These are phyloP conservation scores for Leucophenga maculata DNA, from an alignment of 2,888 invertebrate species.

Conservation along the genomic window DNA sequence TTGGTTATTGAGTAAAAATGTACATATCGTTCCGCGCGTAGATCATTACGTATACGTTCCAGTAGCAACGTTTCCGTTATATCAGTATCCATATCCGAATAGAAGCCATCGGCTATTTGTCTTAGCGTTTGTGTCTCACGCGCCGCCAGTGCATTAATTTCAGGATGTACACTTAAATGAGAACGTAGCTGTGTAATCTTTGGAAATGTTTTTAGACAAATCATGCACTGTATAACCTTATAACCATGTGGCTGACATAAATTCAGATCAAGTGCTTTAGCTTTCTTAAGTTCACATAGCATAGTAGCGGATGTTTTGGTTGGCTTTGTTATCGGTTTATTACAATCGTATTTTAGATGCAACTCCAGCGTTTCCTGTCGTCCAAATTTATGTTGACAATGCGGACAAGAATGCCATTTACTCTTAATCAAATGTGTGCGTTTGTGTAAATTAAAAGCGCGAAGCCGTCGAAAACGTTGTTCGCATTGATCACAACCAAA, in stretches of 20 bases:
- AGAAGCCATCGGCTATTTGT: slow-evolving; percentile 36
- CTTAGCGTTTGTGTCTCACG: slow-evolving; percentile 18
- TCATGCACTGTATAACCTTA: slow-evolving; percentile 54
- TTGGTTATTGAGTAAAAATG: slow-evolving; percentile 63
- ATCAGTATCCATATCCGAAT: slow-evolving; percentile 6
- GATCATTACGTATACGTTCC: background rate
- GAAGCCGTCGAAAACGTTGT: background rate
- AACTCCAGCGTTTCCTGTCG: background rate
- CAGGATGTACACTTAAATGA: slow-evolving; percentile 45
- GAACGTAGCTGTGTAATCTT: slow-evolving; percentile 43
- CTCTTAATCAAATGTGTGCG: background rate
- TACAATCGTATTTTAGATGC: too few species aligned
- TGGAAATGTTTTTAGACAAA: slow-evolving; percentile 49
- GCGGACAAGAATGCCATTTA: background rate
- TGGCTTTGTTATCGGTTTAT: too few species aligned
- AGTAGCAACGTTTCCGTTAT: background rate
- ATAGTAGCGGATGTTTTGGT: too few species aligned
- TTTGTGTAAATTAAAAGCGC: background rate
- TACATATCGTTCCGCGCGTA: background rate
- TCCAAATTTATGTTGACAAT: background rate
- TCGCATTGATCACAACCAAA: slow-evolving; percentile 9
- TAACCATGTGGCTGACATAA: slow-evolving; percentile 45
- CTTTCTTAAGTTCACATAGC: background rate
- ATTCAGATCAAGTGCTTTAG: slow-evolving; percentile 35
- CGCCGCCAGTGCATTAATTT: slow-evolving; percentile 30